These are phyloP conservation scores for Triplophysa rosa DNA, from an alignment of 2,113 vertebrate species.

Conservation along the genomic window DNA sequence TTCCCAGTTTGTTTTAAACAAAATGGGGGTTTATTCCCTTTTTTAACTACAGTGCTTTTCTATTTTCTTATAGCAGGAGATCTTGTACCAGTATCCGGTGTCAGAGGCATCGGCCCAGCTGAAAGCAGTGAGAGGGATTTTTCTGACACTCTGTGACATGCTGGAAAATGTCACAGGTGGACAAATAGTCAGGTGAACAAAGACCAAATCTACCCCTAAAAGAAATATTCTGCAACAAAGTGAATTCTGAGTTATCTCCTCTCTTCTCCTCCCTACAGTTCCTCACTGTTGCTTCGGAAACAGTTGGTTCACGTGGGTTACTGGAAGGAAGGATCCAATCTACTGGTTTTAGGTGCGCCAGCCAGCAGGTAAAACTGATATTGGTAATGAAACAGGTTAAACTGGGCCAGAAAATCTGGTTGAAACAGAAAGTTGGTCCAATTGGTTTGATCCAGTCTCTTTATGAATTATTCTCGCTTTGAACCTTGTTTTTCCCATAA, in stretches of 20 bases:
- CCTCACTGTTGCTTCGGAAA: conserved; percentile 82
- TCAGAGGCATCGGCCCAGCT: conserved; percentile 88
- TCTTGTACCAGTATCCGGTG: conserved; percentile 90
- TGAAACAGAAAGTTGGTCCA: too few relatives aligned
- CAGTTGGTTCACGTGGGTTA: conserved; percentile 92
- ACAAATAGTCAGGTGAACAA: conserved; percentile 84
- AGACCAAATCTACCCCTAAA: not conserved
- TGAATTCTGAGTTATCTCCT: not conserved
- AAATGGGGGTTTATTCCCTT: not conserved
- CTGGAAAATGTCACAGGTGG: conserved; percentile 90
- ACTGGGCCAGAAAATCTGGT: too few relatives aligned
- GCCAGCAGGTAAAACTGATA: conserved; percentile 80
- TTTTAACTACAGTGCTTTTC: not conserved
- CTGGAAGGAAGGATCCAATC: conserved; percentile 88
- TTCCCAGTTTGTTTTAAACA: too few relatives aligned
- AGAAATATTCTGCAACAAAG: too few relatives aligned
- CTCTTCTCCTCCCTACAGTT: conserved; percentile 19
- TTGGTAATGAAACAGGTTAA: not conserved
- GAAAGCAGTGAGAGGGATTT: conserved; percentile 91
- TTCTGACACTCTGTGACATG: conserved; percentile 95
- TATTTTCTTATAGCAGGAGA: conserved; percentile 84
- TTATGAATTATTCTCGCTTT: too few relatives aligned
- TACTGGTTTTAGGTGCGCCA: conserved; percentile 88
- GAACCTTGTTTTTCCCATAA: too few relatives aligned
- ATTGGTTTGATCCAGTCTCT: too few relatives aligned